A percentile compares a stretch with the other conserved stretches of the same genome.
Evolutionary conservation across 2,113 vertebrate genomes (phyloP).

Genomic region (Urocolius indicus): DNA sequence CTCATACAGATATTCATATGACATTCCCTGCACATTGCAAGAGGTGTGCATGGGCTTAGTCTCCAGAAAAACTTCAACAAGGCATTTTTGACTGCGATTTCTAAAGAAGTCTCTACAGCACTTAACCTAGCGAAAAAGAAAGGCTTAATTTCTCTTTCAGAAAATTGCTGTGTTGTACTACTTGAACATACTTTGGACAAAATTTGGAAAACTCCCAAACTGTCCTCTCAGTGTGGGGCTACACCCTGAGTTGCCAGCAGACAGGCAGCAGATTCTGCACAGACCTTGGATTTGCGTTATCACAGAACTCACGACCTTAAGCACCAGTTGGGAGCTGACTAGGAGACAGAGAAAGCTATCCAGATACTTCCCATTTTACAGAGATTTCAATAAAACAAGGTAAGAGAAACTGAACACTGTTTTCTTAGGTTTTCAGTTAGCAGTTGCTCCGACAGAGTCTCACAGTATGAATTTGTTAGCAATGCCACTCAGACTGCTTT

Average conservation of each 20-base stretch:
- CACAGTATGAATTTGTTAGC: background rate
- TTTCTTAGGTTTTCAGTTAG: background rate
- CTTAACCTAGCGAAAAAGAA: background rate
- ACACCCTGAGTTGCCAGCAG: rapidly evolving
- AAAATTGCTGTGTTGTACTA: background rate
- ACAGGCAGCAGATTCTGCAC: background rate
- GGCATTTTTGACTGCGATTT: background rate
- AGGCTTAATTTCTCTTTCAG: background rate
- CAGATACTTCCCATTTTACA: background rate
- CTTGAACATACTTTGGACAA: background rate
- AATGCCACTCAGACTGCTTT: background rate
- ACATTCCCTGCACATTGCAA: background rate
- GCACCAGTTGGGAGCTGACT: background rate
- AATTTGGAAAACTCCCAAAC: background rate
- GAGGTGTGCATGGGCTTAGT: background rate
- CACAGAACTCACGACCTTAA: background rate
- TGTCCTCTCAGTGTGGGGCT: background rate
- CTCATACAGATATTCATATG: background rate
- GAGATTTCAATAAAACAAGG: background rate
- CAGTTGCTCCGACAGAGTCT: background rate
- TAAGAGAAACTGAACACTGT: background rate
- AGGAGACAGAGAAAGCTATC: background rate
- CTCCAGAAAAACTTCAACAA: background rate
- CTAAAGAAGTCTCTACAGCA: background rate
- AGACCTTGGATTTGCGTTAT: background rate